A percentile compares a stretch with the other conserved stretches of the same genome.
phyloP scores from a whole-genome alignment of 2,797 vertebrate genomes.

The Carduelis carduelis region DNA sequence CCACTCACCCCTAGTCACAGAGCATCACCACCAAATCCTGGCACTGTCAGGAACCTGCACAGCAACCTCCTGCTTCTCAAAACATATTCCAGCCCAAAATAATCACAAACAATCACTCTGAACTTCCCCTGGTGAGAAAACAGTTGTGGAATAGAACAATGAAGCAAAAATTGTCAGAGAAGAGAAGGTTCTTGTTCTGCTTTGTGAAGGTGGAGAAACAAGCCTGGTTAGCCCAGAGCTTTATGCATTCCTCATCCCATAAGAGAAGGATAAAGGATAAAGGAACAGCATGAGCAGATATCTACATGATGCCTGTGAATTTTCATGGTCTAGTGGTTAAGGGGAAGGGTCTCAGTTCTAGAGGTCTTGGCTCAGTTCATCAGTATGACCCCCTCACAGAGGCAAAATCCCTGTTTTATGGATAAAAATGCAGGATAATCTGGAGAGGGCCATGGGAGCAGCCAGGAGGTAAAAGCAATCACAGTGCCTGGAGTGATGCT shows the following conservation, averaged over 20 bases:
- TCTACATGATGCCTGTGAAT: neutral
- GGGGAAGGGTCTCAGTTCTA: neutral
- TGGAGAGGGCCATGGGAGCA: neutral
- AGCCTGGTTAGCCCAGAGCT: neutral
- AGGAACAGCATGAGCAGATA: neutral
- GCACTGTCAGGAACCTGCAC: neutral
- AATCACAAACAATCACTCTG: accelerated
- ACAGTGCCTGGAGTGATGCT: neutral
- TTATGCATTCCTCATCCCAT: neutral
- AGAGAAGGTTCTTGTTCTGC: neutral
- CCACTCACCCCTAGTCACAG: neutral
- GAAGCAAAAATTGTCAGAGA: neutral
- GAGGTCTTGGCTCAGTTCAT: constrained; percentile 5
- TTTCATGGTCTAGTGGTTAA: neutral
- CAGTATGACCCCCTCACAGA: neutral
- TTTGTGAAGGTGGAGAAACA: neutral
- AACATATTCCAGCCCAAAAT: neutral
- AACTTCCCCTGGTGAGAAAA: neutral
- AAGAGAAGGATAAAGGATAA: neutral
- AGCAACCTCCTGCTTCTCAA: neutral
- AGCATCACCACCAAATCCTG: neutral
- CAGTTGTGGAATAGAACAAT: neutral
- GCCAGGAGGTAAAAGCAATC: neutral
- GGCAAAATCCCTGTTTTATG: neutral
- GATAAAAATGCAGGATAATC: neutral